A percentile compares a stretch with the other conserved stretches of the same genome.
Evolutionary conservation across 2,797 vertebrate genomes (phyloP).

Genomic region (Rhodeus uyekii): DNA sequence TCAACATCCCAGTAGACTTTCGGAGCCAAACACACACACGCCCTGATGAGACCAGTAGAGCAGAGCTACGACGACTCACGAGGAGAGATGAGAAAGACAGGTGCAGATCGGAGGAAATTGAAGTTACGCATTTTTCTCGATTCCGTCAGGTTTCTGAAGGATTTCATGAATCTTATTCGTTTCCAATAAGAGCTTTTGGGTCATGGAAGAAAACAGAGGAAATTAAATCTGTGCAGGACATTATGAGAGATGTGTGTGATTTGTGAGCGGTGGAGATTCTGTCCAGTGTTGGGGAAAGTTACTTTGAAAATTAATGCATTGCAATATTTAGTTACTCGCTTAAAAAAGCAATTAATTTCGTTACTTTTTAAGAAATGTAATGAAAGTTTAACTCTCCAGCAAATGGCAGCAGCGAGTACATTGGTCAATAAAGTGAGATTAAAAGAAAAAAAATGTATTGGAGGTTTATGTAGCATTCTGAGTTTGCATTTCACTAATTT

Average conservation of each 20-base stretch:
- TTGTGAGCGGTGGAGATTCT: background rate
- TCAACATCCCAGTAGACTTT: slow-evolving; percentile 58
- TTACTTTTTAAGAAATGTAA: too few species aligned
- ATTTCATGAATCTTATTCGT: background rate
- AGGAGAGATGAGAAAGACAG: background rate
- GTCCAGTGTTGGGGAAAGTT: too few species aligned
- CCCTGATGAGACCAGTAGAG: slow-evolving; percentile 17
- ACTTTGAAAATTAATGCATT: too few species aligned
- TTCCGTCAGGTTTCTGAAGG: background rate
- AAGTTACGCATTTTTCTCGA: background rate
- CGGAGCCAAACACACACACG: slow-evolving; percentile 38
- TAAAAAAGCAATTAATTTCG: too few species aligned
- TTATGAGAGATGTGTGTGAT: slow-evolving; percentile 4
- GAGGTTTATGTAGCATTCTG: too few species aligned
- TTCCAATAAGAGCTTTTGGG: background rate
- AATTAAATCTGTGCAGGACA: slow-evolving; percentile 17
- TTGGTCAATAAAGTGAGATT: too few species aligned
- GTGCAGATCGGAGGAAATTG: slow-evolving; percentile 21
- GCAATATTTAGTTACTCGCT: too few species aligned
- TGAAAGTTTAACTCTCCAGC: too few species aligned
- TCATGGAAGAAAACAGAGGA: slow-evolving; percentile 17
- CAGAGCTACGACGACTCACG: background rate
- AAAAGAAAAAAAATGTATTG: too few species aligned
- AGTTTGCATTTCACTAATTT: too few species aligned
- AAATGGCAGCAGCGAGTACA: too few species aligned